These are phyloP conservation scores for Ploceus nigricollis DNA, from an alignment of 2,113 vertebrate genomes.

Conservation along the genomic window DNA sequence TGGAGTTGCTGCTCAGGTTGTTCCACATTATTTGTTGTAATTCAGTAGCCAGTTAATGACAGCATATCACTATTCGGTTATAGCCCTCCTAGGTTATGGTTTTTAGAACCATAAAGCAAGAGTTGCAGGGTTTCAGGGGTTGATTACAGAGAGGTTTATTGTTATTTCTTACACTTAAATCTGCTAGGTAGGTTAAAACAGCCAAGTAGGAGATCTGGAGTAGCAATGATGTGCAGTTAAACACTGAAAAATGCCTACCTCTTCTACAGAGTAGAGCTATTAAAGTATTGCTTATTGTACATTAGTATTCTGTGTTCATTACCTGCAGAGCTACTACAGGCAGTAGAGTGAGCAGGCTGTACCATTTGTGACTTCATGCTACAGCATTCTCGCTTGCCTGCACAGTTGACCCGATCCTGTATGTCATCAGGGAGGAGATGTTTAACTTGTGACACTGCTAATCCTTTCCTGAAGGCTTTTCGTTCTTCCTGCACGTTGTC, in stretches of 20 bases:
- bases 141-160: neutral
- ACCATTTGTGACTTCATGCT: neutral
- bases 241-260: neutral
- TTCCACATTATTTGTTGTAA: neutral
- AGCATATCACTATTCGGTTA: neutral
- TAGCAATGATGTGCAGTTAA: neutral
- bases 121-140: neutral
- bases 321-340: neutral
- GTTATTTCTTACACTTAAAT: slow-evolving; percentile 6
- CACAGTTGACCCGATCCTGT: slow-evolving; percentile 52
- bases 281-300: neutral
- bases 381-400: slow-evolving; percentile 14
- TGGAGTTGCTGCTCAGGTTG: neutral
- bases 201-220: neutral
- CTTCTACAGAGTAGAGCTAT: neutral
- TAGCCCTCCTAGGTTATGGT: neutral
- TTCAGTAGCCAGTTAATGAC: neutral
- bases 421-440: slow-evolving; percentile 66
- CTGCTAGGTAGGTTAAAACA: neutral
- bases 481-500: slow-evolving; percentile 51
- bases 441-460: slow-evolving; percentile 64
- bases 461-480: slow-evolving; percentile 67
- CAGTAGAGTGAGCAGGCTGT: neutral
- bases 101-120: neutral
- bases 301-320: neutral